phyloP scores from a whole-genome alignment of 1,140 invertebrate genomes.

The Grapholita molesta region DNA sequence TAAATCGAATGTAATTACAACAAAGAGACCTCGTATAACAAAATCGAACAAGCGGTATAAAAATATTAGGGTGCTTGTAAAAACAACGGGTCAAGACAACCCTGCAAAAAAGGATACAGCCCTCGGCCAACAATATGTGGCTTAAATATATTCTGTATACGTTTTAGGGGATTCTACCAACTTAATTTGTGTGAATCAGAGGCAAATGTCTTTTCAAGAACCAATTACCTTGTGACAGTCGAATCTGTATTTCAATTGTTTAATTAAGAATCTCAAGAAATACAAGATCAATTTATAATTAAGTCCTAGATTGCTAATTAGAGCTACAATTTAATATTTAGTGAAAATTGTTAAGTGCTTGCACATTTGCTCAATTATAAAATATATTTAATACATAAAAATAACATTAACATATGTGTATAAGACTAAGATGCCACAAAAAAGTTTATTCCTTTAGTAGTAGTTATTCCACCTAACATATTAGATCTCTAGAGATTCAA shows the following conservation, averaged over 20 bases:
- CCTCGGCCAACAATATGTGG: conserved; percentile 1
- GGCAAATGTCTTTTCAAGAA: background rate
- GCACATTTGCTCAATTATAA: too few relatives aligned
- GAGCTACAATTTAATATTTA: background rate
- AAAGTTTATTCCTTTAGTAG: too few relatives aligned
- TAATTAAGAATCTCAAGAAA: background rate
- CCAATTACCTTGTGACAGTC: conserved; percentile 3
- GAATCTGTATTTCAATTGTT: background rate
- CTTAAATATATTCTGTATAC: conserved; percentile 1
- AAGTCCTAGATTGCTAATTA: background rate
- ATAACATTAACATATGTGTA: too few relatives aligned
- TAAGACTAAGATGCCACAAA: too few relatives aligned
- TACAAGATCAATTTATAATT: background rate
- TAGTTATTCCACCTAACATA: too few relatives aligned
- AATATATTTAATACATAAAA: too few relatives aligned
- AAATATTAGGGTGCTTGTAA: conserved; percentile 51
- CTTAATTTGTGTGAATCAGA: conserved; percentile 10
- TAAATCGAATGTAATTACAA: conserved; percentile 50
- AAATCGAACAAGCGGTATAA: conserved; percentile 45
- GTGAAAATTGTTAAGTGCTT: too few relatives aligned
- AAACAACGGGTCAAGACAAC: conserved; percentile 51
- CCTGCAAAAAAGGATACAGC: conserved; percentile 23
- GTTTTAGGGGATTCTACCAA: conserved; percentile 1
- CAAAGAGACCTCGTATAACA: conserved; percentile 43
- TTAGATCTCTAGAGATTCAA: too few relatives aligned